Percentiles rank a stretch among this genome's conserved stretches.
phyloP scores from a whole-genome alignment of 2,113 vertebrate genomes.

The Arothron firmamentum region DNA sequence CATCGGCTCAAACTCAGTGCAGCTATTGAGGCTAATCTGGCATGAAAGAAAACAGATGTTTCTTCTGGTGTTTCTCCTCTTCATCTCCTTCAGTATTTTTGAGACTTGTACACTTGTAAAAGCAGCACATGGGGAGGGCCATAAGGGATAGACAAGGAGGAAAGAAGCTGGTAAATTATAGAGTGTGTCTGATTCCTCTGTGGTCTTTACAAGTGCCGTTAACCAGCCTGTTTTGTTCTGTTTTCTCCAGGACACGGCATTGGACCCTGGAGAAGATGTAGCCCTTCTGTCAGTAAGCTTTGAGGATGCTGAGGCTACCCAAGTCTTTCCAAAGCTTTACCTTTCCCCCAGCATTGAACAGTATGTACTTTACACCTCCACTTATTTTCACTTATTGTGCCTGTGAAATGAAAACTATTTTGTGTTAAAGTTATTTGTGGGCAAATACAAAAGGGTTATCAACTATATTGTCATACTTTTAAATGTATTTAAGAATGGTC shows the following conservation, averaged over 20 bases:
- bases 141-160: too few species aligned
- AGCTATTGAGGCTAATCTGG: constrained; percentile 64
- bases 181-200: too few species aligned
- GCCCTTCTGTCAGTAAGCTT: constrained; percentile 95
- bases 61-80: constrained; percentile 58
- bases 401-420: too few species aligned
- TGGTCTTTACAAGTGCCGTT: neutral
- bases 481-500: too few species aligned
- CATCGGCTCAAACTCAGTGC: constrained; percentile 57
- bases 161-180: too few species aligned
- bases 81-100: constrained; percentile 26
- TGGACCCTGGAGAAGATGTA: constrained; percentile 97
- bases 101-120: constrained; percentile 23
- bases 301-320: constrained; percentile 95
- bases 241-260: constrained; percentile 82
- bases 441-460: too few species aligned
- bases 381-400: too few species aligned
- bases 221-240: constrained; percentile 3
- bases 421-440: too few species aligned
- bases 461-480: too few species aligned
- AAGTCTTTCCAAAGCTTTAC: constrained; percentile 95
- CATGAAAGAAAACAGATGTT: constrained; percentile 67
- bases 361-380: constrained; percentile 75
- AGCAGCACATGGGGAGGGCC: too few species aligned
- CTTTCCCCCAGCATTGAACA: constrained; percentile 96